Evolutionary conservation across 2,888 invertebrate genomes (phyloP).

Genomic region (Beris morrisii): DNA sequence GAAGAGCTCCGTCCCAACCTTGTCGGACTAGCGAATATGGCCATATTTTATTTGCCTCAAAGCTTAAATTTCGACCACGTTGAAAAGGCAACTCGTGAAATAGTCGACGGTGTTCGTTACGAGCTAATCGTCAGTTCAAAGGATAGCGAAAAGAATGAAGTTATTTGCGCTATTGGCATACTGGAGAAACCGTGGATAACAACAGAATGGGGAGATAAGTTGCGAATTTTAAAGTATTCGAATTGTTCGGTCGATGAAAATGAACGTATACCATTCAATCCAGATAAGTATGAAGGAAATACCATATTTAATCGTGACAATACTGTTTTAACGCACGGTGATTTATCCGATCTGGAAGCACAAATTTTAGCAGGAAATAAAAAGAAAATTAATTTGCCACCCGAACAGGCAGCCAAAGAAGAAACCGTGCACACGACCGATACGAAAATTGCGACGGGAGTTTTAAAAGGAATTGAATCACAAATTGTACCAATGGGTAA

Average conservation of each 20-base stretch:
- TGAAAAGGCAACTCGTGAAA: slow-evolving; percentile 53
- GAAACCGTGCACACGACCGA: not conserved
- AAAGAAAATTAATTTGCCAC: slow-evolving; percentile 9
- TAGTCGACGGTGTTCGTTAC: slow-evolving; percentile 53
- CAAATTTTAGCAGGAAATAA: slow-evolving; percentile 45
- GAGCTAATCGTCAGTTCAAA: slow-evolving; percentile 51
- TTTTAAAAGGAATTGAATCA: slow-evolving; percentile 15
- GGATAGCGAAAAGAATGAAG: slow-evolving; percentile 49
- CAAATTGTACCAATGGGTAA: slow-evolving; percentile 17
- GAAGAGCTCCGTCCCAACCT: slow-evolving; percentile 54
- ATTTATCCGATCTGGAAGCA: slow-evolving; percentile 50
- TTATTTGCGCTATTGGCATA: slow-evolving; percentile 63
- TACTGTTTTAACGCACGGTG: slow-evolving; percentile 49
- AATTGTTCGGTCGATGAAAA: slow-evolving; percentile 63
- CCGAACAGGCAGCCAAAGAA: not conserved
- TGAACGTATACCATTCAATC: slow-evolving; percentile 42
- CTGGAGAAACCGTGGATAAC: slow-evolving; percentile 68
- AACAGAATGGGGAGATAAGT: slow-evolving; percentile 61
- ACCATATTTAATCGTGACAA: slow-evolving; percentile 50
- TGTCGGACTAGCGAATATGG: slow-evolving; percentile 53
- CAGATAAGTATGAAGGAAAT: slow-evolving; percentile 51
- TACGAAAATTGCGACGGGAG: not conserved
- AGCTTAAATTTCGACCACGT: slow-evolving; percentile 52
- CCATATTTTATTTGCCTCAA: slow-evolving; percentile 52
- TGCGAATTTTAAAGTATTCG: slow-evolving; percentile 64